Evolutionary conservation across 1,140 invertebrate species (phyloP), one percentile per base, ranked within the genome.

Genomic region (Bombus consobrinus): DNA sequence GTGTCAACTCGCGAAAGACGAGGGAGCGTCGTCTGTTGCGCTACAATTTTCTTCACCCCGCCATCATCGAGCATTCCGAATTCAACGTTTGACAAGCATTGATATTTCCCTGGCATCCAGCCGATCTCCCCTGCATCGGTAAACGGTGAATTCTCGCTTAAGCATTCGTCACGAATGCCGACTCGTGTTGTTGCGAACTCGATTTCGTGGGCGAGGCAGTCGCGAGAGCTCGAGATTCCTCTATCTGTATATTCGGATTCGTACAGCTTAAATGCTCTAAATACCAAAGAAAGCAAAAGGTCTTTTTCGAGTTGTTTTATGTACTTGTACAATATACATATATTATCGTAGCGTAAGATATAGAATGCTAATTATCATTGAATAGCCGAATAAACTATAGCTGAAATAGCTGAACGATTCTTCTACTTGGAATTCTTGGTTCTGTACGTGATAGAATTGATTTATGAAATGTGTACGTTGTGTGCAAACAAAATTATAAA

Each of bases 91-190:
- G 81, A 64, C 59, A 53, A 39, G 69, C 87, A 90, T 89, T 89
- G 80, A 87, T 89, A 89, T 89, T 89, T 89, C 76, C 57, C 47
- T 41, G 72, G 85, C 87, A 89, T 89, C 80, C 79, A 62, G 22
- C 64, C 84, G 64, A 59, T 82, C 88, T 80, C 76, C 64, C 43
- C 10, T 89, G 88, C 86, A 90, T 90, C 81, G 81, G 37, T 86
- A 78, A 90, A 87, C 76, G 81, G 81, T 37, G 75, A 83, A 81
- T 89, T 87, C 84, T 89, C 72, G 62, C 87, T 87, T n/a, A 25
- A 66, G 79, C 75, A 66, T 86, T 89, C 88, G 87, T 83, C 80
- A 68, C 84, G 88, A 89, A 89, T 89, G 81, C 87, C 87, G 87
- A 83, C 83, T 75, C 68, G 57, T 43, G 72, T 86, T 79, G 53